phyloP scores from a whole-genome alignment of 2,888 invertebrate species.

The Diaprepes abbreviatus region DNA sequence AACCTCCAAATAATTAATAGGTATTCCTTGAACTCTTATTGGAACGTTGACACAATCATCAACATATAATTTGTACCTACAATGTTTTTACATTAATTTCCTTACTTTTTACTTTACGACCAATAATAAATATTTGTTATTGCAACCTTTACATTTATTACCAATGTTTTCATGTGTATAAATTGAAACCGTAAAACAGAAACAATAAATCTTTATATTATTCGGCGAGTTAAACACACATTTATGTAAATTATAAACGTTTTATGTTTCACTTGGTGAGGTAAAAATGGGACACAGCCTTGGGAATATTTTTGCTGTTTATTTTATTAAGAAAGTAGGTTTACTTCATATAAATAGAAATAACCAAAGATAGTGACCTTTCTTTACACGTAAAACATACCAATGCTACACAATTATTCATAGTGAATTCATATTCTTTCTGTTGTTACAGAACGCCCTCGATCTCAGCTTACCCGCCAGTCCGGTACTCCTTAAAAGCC shows the following conservation, averaged over 20 bases:
- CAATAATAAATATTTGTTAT: neutral
- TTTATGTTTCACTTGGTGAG: neutral
- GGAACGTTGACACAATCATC: neutral
- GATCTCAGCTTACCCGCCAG: slow-evolving; percentile 93
- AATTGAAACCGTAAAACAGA: neutral
- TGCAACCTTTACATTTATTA: no score
- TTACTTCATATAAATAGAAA: neutral
- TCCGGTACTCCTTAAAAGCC: slow-evolving; percentile 83
- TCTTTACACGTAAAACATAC: no score
- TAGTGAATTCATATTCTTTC: no score
- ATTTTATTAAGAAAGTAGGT: neutral
- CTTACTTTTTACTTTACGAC: neutral
- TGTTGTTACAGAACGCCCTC: slow-evolving; percentile 83
- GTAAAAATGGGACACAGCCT: neutral
- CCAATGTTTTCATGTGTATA: neutral
- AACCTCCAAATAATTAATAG: neutral
- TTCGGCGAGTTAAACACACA: no score
- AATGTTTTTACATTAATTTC: neutral
- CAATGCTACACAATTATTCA: no score
- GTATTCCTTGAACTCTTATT: neutral
- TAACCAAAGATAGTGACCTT: no score
- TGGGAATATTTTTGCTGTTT: neutral
- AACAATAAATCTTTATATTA: neutral
- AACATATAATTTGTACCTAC: neutral
- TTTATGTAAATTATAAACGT: no score